Base-by-base conservation (phyloP, 2,113 vertebrate species). In the Mirounga angustirostris region DNA sequence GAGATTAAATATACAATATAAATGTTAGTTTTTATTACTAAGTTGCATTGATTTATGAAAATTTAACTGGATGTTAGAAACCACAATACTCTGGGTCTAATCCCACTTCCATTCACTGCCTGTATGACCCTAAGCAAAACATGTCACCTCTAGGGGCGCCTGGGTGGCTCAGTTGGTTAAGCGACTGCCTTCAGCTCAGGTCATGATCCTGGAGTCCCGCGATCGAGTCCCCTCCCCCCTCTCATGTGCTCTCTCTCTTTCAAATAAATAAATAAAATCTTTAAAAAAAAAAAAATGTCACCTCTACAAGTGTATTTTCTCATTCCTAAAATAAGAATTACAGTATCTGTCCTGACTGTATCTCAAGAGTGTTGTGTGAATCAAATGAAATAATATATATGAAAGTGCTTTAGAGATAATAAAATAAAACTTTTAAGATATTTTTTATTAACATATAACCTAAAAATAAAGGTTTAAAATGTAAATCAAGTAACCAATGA, bases 11-110 rank as follows among this genome's bases (percentile, higher is more conserved):
- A 78, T 28, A 78, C 18, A 95, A 95, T 81, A 65, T 46, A 83
- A 97, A 95, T 95, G 78, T 74, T 95, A 92, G 58, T 93, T 94
- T 96, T 89, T 58, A 89, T 69, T 94, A 69, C n/a, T 56, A 92
- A 90, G 33, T 69, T 91, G 6, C 22, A 82, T 50, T 40, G 21
- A 94, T 82, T 79, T 95, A 69, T 93, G 84, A 94, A 93, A 74
- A 88, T 80, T 71, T 40, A 82, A 76, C 33, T 80, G 40, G 58
- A 33, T 80, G n/a, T 88, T 96, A 91, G 84, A 97, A 97, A 94
- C 8, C 6, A 52, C 58, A 92, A 30, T 83, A n/a, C 12, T 56
- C 28, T 24, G 2, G 0, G 14, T 43, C 58, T 84, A 81, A 82
- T 74, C 13, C 52, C 5, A 76, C 12, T 89, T 50, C 50, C 15